These are phyloP conservation scores for Steinernema feltiae DNA, from an alignment of 1,140 invertebrate genomes.

Conservation along the genomic window DNA sequence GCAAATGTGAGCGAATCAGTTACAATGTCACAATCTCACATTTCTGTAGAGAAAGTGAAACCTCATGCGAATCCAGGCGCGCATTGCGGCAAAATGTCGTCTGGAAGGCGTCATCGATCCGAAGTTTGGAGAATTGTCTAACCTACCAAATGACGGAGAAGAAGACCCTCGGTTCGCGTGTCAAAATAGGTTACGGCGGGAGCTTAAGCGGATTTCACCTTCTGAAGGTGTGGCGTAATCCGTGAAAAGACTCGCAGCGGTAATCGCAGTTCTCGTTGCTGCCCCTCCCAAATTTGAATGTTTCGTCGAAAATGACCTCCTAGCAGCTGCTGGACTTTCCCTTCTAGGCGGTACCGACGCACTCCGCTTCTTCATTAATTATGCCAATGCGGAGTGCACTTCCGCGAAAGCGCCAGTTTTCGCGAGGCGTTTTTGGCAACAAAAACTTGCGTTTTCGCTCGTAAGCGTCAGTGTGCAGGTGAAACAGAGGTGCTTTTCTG, in stretches of 20 bases:
- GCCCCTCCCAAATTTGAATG: constrained; percentile 3
- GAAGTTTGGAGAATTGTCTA: neutral
- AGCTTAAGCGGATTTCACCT: constrained; percentile 1
- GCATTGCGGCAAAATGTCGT: neutral
- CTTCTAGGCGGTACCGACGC: neutral
- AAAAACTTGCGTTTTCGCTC: neutral
- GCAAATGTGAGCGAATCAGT: neutral
- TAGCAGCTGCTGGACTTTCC: neutral
- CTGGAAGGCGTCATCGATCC: neutral
- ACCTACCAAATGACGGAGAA: constrained; percentile 8
- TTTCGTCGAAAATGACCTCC: constrained; percentile 5
- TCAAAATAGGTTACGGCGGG: constrained; percentile 1
- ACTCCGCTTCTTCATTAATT: neutral
- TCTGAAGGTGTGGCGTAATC: constrained; percentile 12
- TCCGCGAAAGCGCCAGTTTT: neutral
- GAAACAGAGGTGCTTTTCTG: no score
- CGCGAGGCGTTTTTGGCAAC: neutral
- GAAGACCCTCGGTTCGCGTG: neutral
- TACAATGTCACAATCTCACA: neutral
- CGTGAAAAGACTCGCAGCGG: neutral
- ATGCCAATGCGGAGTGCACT: neutral
- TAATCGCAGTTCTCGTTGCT: neutral
- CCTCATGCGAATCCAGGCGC: neutral
- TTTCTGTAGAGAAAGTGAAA: neutral
- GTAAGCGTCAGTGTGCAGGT: no score